Conservation (phyloP, 2,888 invertebrate species). For the Athripsodes cinereus region DNA sequence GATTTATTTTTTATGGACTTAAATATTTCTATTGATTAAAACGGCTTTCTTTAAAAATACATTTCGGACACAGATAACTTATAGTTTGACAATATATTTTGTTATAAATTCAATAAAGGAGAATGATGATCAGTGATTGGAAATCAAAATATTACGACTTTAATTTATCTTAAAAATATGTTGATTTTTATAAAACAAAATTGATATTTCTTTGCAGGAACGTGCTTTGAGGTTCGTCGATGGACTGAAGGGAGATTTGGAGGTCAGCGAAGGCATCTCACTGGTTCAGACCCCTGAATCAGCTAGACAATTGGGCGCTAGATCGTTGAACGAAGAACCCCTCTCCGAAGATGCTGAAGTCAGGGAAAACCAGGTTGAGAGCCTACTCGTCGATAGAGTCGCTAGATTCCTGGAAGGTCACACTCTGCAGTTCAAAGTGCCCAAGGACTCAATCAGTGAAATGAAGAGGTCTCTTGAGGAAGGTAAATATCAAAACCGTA, state of each 20-base stretch:
- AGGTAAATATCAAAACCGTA: constrained; percentile 45
- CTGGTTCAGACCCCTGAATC: constrained; percentile 51
- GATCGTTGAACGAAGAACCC: constrained; percentile 57
- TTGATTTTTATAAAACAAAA: too few relatives aligned
- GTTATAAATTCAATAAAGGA: too few relatives aligned
- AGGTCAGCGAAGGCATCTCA: constrained; percentile 57
- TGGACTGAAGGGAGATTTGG: constrained; percentile 51
- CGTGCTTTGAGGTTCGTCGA: constrained; percentile 66
- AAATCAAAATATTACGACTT: too few relatives aligned
- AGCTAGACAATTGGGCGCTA: constrained; percentile 42
- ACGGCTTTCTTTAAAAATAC: too few relatives aligned
- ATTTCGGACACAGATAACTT: too few relatives aligned
- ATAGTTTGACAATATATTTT: too few relatives aligned
- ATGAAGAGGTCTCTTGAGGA: constrained; percentile 75
- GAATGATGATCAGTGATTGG: too few relatives aligned
- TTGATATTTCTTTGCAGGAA: constrained; percentile 63
- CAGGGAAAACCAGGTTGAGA: constrained; percentile 66
- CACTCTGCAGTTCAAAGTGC: constrained; percentile 74
- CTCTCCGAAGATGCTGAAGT: constrained; percentile 68
- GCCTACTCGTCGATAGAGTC: constrained; percentile 66
- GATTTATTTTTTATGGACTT: too few relatives aligned
- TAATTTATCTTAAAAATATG: too few relatives aligned
- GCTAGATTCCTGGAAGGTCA: constrained; percentile 72
- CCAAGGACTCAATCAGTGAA: constrained; percentile 64
- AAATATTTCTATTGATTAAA: too few relatives aligned